Evolutionary conservation across 2,797 vertebrate genomes (phyloP).

Genomic region (Channallabes apus): DNA sequence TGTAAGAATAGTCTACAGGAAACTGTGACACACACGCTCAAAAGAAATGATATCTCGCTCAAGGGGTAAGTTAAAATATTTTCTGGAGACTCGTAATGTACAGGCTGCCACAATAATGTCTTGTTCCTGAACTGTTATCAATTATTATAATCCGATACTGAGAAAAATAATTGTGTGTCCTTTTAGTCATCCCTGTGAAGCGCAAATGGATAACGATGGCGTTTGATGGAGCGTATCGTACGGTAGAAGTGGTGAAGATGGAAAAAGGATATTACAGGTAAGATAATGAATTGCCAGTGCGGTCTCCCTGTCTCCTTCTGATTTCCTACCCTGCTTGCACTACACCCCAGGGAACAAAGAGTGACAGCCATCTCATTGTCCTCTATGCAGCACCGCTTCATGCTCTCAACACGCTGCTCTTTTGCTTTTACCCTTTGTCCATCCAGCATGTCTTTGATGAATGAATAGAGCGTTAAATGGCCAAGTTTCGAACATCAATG

Average conservation of each 20-base stretch:
- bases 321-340: slow-evolving; percentile 19
- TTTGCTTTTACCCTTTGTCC: slow-evolving; percentile 47
- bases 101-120: background rate
- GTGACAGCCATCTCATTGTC: slow-evolving; percentile 72
- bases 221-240: slow-evolving; percentile 49
- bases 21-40: background rate
- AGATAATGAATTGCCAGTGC: slow-evolving; percentile 60
- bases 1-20: background rate
- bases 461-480: slow-evolving; percentile 69
- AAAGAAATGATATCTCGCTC: background rate
- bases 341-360: slow-evolving; percentile 68
- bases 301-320: background rate
- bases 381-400: slow-evolving; percentile 66
- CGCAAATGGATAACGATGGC: slow-evolving; percentile 56
- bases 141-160: background rate
- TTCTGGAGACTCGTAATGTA: background rate
- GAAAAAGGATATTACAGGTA: slow-evolving; percentile 52
- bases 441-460: slow-evolving; percentile 60
- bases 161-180: background rate
- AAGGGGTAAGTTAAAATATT: background rate
- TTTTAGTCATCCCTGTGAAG: background rate
- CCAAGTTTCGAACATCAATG: slow-evolving; percentile 61
- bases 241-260: slow-evolving; percentile 33
- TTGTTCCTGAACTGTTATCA: background rate
- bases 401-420: slow-evolving; percentile 45